phyloP scores from a whole-genome alignment of 2,888 invertebrate genomes.

The Agrilus cyanescens region DNA sequence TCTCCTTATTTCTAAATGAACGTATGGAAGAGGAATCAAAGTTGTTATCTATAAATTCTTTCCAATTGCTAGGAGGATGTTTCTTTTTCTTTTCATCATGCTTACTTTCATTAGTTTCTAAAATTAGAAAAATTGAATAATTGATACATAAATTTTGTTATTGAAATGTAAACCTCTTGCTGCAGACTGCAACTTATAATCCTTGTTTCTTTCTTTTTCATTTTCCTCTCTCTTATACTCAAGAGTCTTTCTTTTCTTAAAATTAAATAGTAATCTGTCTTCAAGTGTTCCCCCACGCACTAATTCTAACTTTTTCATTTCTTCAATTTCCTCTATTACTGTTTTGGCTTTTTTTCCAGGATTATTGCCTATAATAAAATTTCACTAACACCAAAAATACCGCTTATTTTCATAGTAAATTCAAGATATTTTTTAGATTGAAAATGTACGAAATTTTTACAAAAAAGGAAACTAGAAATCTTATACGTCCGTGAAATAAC shows the following conservation, averaged over 20 bases:
- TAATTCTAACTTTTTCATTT: constrained; percentile 23
- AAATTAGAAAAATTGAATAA: no score
- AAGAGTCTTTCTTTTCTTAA: background rate
- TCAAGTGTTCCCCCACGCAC: constrained; percentile 9
- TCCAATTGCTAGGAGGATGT: constrained; percentile 12
- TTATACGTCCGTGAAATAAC: no score
- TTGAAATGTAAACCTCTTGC: constrained; percentile 9
- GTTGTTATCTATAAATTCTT: constrained; percentile 13
- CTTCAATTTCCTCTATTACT: constrained; percentile 31
- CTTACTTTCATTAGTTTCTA: no score
- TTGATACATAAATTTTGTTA: background rate
- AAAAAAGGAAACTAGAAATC: no score
- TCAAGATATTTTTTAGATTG: no score
- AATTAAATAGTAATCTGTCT: background rate
- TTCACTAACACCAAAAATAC: no score
- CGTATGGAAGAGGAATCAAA: constrained; percentile 12
- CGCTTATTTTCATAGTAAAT: no score
- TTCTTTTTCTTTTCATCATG: no score
- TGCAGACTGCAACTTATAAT: constrained; percentile 1
- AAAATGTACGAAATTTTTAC: no score
- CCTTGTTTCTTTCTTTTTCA: background rate
- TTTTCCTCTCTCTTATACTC: background rate
- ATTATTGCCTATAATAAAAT: constrained; percentile 15
- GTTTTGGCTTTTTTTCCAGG: constrained; percentile 28
- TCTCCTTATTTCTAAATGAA: constrained; percentile 7